These are phyloP conservation scores for Gorsachius goisagi DNA, from an alignment of 2,113 vertebrate genomes.

Conservation along the genomic window DNA sequence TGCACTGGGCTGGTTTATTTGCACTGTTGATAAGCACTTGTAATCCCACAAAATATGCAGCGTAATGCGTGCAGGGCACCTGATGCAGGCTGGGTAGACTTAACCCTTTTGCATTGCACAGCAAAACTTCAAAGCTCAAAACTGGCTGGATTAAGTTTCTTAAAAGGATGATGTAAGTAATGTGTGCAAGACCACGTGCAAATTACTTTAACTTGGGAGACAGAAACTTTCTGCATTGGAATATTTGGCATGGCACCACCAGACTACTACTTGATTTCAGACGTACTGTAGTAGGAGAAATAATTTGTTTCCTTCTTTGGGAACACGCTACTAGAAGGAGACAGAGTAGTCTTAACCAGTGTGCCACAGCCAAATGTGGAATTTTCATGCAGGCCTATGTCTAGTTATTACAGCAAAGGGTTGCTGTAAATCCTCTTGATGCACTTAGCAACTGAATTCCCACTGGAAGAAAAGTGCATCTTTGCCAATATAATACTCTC, in stretches of 20 bases:
- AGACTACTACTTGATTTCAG: conserved; percentile 3
- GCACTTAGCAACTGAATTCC: conserved; percentile 28
- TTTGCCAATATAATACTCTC: background rate
- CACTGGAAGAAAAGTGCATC: conserved; percentile 34
- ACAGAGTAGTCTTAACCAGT: background rate
- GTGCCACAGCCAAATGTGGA: conserved; percentile 16
- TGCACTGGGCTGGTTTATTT: conserved; percentile 40
- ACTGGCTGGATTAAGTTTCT: conserved; percentile 1
- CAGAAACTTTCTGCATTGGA: background rate
- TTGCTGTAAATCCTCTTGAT: conserved; percentile 45
- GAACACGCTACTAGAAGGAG: conserved; percentile 10
- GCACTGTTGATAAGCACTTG: conserved; percentile 30
- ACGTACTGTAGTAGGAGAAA: background rate
- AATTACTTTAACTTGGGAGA: background rate
- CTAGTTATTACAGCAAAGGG: conserved; percentile 26
- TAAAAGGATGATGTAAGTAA: background rate
- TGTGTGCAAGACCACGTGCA: background rate
- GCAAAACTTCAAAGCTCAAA: conserved; percentile 6
- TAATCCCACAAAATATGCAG: background rate
- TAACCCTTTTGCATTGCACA: background rate
- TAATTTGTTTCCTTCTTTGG: conserved; percentile 31
- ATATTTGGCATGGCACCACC: conserved; percentile 5
- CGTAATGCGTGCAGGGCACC: background rate
- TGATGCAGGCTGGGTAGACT: background rate
- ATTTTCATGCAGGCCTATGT: conserved; percentile 25